These are phyloP conservation scores for Regulus satrapa DNA, from an alignment of 2,113 vertebrate genomes.

Conservation along the genomic window DNA sequence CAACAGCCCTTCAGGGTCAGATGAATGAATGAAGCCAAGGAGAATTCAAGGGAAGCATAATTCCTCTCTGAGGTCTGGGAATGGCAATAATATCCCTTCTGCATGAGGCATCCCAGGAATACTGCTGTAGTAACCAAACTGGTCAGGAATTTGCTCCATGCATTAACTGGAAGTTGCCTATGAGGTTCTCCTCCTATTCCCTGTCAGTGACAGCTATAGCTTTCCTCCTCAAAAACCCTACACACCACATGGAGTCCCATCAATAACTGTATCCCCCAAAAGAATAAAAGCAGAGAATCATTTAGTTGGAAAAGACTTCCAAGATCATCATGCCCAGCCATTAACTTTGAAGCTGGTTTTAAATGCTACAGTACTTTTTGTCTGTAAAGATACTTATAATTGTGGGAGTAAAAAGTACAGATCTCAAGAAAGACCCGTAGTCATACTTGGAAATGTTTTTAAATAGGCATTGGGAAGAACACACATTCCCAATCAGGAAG, in stretches of 20 bases:
- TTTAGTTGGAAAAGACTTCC: background rate
- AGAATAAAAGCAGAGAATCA: background rate
- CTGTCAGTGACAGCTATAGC: background rate
- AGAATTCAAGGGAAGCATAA: background rate
- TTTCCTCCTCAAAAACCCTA: background rate
- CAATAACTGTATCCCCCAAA: background rate
- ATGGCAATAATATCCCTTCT: background rate
- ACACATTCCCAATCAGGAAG: fast-evolving
- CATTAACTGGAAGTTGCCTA: background rate
- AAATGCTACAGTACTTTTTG: background rate
- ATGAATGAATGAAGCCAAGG: background rate
- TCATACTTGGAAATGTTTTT: background rate
- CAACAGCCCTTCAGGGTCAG: background rate
- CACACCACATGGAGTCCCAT: background rate
- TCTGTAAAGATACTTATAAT: background rate
- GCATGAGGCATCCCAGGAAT: background rate
- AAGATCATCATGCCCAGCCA: background rate
- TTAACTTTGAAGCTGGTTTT: background rate
- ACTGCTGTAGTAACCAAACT: background rate
- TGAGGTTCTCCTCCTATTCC: background rate
- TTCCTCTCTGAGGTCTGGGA: background rate
- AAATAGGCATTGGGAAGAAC: background rate
- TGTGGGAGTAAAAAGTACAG: background rate
- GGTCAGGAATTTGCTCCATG: background rate
- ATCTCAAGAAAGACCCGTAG: background rate